Evolutionary conservation across 2,113 vertebrate species (phyloP).

Genomic region (Eublepharis macularius): DNA sequence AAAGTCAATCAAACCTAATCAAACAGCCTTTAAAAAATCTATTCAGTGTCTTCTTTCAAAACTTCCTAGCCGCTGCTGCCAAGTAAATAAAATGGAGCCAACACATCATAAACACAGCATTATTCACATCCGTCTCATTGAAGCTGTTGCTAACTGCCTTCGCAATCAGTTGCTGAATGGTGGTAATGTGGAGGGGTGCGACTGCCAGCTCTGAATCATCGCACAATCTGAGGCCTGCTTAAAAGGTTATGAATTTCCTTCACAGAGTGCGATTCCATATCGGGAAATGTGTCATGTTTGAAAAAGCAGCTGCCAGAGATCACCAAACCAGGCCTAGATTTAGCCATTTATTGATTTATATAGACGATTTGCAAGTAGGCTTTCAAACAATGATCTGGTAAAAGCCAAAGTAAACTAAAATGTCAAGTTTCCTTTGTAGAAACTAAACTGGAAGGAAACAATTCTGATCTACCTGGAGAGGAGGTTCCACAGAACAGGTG

Average conservation of each 20-base stretch:
- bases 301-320: neutral
- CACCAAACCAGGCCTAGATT: neutral
- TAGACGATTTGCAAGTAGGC: neutral
- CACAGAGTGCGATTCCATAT: neutral
- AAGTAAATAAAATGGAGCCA: constrained; percentile 2
- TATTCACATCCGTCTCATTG: neutral
- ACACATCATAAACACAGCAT: neutral
- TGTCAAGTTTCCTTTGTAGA: too few relatives aligned
- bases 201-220: neutral
- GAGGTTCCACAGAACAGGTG: too few relatives aligned
- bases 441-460: too few relatives aligned
- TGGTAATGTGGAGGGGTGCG: neutral
- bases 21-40: neutral
- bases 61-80: neutral
- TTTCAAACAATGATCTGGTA: neutral
- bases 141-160: neutral
- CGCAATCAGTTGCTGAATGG: neutral
- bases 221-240: neutral
- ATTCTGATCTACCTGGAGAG: too few relatives aligned
- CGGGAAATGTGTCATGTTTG: neutral
- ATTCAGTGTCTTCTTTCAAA: fast-evolving
- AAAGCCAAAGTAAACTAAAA: too few relatives aligned
- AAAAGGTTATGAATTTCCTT: neutral
- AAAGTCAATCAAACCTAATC: constrained; percentile 3
- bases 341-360: neutral